Conservation (phyloP, 2,797 vertebrate species). For the Rhynchonycteris naso region DNA sequence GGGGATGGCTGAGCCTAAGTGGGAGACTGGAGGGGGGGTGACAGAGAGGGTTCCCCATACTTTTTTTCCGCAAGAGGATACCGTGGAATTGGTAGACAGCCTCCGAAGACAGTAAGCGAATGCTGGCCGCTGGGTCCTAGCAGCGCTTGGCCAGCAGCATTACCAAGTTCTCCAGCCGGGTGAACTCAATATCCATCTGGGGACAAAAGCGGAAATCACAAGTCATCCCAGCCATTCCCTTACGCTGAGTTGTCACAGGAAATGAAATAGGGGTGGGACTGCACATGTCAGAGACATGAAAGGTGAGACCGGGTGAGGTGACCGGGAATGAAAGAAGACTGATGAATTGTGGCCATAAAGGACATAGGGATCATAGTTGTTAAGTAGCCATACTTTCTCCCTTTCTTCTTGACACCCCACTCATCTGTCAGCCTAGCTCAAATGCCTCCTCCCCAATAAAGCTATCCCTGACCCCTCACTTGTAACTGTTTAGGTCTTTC, state of each 20-base stretch:
- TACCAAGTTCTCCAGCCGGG: constrained; percentile 22
- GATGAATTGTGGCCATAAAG: background rate
- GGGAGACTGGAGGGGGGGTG: background rate
- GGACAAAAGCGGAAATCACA: background rate
- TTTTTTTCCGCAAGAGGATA: constrained; percentile 1
- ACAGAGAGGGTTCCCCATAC: background rate
- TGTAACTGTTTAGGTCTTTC: background rate
- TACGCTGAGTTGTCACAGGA: background rate
- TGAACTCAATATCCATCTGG: constrained; percentile 49
- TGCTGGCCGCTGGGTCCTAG: constrained; percentile 62
- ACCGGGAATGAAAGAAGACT: background rate
- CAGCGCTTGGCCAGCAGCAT: constrained; percentile 58
- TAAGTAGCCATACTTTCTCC: background rate
- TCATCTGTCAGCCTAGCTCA: background rate
- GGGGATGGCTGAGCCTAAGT: background rate
- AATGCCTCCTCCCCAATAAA: background rate
- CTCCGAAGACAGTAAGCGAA: constrained; percentile 55
- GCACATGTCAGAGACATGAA: background rate
- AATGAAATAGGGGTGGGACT: background rate
- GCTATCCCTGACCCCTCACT: background rate
- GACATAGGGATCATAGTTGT: background rate
- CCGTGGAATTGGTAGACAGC: constrained; percentile 65
- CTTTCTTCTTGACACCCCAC: background rate
- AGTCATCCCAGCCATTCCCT: background rate
- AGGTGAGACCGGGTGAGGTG: background rate